Percentiles rank a stretch among this genome's conserved stretches.
Conservation (phyloP, 2,113 vertebrate genomes). For the Larimichthys polyactis region DNA sequence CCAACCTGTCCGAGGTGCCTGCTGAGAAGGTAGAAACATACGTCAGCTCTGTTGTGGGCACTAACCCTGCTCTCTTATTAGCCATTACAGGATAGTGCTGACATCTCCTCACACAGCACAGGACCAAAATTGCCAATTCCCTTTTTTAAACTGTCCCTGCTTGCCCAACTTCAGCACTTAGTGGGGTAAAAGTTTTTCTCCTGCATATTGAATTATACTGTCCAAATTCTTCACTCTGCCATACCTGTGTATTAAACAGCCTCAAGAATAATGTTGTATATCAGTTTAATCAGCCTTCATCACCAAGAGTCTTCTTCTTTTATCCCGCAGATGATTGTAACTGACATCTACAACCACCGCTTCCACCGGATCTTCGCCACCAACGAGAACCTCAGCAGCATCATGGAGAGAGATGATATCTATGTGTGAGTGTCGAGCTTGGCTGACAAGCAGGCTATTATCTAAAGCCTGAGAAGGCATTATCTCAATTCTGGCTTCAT, state of each 20-base stretch:
- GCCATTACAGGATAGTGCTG: constrained; percentile 11
- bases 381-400: constrained; percentile 98
- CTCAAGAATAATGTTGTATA: neutral
- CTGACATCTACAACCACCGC: constrained; percentile 99
- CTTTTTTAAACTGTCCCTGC: constrained; percentile 16
- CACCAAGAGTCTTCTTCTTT: neutral
- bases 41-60: constrained; percentile 1
- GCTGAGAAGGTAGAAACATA: constrained; percentile 92
- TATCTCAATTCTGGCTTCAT: neutral
- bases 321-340: constrained; percentile 88
- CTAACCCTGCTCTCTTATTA: neutral
- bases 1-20: constrained; percentile 89
- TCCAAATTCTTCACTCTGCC: neutral
- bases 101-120: constrained; percentile 21
- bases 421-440: constrained; percentile 91
- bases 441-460: neutral
- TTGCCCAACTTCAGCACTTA: neutral
- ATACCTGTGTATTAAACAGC: neutral
- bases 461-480: neutral
- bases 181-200: neutral
- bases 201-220: neutral
- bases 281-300: neutral
- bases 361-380: constrained; percentile 98
- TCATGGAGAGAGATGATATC: constrained; percentile 98
- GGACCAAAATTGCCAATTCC: constrained; percentile 6